Base-by-base conservation (phyloP, 2,888 invertebrate genomes). In the Campaea margaritaria region DNA sequence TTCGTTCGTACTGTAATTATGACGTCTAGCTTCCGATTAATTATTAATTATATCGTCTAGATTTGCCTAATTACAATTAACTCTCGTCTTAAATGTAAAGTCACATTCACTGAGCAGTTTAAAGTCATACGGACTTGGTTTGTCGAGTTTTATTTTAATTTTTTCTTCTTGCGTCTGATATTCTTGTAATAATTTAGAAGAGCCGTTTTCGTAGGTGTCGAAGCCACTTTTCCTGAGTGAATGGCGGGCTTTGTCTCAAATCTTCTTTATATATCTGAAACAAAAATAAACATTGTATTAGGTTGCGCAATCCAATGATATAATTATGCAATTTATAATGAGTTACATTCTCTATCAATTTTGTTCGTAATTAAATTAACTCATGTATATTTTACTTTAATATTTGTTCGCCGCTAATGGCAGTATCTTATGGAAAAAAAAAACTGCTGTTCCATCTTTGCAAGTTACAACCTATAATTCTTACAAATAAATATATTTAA, bases 61-160 rank as follows among this genome's bases (percentile, higher is more conserved):
- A 11, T 39, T 39, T 9, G 1, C 1, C 15, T 42, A 44, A 49
- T 58, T 46, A 44, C 45, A 56, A 47, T 48, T 41, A 11, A 41
- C 39, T 38, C 42, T 39, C 36, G 76, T 79, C n/a, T 48, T 13
- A 44, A 41, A 45, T 58, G 54, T 46, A 39, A 59, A 46, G 44
- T 54, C 42, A 79, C 82, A 86, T 87, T 90, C 86, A 89, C 87
- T 38, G 21, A 0, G 88, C 87, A 87, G 86, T 86, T 91, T 91
- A 82, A 51, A 91, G 91, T 92, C 91, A 73, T 90, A 78, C 87
- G 82, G 91, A 91, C 91, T 87, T 58, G 64, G 49, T 63, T 41
- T 21, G 52, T 58, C 42, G 54, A 31, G 31, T 31, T 55, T 64
- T 65, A 63, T 49, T 71, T 72, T 14, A 44, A 4, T 60, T 64